These are phyloP conservation scores for Sebastes kiyomatsui DNA, from an alignment of 2,797 vertebrate species.

Conservation along the genomic window DNA sequence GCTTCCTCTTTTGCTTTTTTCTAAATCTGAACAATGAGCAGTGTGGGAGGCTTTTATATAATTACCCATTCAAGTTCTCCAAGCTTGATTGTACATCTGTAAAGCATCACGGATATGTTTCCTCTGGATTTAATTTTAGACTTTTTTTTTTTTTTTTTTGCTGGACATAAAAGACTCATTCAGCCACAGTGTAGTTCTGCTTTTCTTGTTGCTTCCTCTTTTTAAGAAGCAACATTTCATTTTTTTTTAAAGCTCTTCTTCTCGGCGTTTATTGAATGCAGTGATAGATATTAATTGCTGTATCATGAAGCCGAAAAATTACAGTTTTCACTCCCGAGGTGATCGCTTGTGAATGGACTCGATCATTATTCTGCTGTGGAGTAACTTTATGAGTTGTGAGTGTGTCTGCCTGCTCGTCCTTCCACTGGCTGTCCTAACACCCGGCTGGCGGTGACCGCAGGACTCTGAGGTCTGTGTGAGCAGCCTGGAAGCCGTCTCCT, in stretches of 20 bases:
- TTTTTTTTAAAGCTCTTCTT: neutral
- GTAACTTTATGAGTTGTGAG: neutral
- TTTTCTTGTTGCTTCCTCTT: neutral
- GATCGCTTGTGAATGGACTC: neutral
- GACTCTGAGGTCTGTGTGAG: constrained; percentile 38
- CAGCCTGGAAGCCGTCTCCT: constrained; percentile 65
- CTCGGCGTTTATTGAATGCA: neutral
- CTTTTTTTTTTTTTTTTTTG: neutral
- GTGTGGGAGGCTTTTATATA: neutral
- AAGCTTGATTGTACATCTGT: constrained; percentile 24
- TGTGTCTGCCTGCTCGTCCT: neutral
- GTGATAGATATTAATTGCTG: neutral
- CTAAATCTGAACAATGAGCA: constrained; percentile 12
- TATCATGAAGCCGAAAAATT: neutral
- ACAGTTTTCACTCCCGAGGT: neutral
- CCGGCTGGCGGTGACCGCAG: constrained; percentile 8
- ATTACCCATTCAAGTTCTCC: constrained; percentile 5
- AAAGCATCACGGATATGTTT: constrained; percentile 19
- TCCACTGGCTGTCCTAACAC: neutral
- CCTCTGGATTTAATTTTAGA: constrained; percentile 6
- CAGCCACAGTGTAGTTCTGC: neutral
- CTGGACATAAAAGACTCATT: constrained; percentile 14
- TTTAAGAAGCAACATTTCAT: neutral
- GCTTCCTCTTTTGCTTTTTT: neutral
- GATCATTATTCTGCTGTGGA: neutral